Percentiles rank a stretch among this genome's conserved stretches.
phyloP scores from a whole-genome alignment of 2,113 vertebrate genomes.

The Toxotes chatareus region DNA sequence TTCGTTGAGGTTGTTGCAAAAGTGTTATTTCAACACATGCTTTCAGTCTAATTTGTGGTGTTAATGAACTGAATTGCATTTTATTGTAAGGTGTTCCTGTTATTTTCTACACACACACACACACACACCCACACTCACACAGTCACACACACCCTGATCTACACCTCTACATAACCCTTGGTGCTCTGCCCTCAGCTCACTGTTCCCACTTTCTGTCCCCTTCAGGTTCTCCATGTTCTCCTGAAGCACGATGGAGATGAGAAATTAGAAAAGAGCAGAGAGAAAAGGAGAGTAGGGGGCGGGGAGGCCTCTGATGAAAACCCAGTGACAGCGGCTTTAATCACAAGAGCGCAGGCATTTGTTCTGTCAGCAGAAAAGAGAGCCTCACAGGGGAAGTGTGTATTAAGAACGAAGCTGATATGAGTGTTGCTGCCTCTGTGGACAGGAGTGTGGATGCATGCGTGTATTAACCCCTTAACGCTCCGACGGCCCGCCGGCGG shows the following conservation, averaged over 20 bases:
- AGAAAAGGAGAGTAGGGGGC: background rate
- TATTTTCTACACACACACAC: too few species aligned
- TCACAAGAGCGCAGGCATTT: slow-evolving; percentile 63
- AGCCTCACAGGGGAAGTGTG: slow-evolving; percentile 30
- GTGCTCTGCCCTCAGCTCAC: background rate
- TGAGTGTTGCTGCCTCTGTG: background rate
- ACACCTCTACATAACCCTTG: slow-evolving; percentile 15
- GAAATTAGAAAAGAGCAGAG: slow-evolving; percentile 32
- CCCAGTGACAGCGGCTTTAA: slow-evolving; percentile 67
- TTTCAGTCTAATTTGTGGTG: background rate
- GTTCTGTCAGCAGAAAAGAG: slow-evolving; percentile 69
- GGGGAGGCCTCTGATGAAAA: slow-evolving; percentile 49
- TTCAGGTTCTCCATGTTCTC: slow-evolving; percentile 24
- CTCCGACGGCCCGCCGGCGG: too few species aligned
- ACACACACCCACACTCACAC: too few species aligned
- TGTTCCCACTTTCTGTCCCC: background rate
- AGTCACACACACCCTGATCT: background rate
- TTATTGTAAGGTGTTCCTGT: too few species aligned
- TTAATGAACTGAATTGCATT: background rate
- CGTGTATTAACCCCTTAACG: too few species aligned
- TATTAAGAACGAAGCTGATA: slow-evolving; percentile 24
- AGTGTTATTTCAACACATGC: background rate
- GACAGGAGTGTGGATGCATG: background rate
- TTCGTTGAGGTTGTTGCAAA: background rate
- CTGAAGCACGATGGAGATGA: slow-evolving; percentile 16